Evolutionary conservation across 2,888 invertebrate genomes (phyloP).

Genomic region (Eupithecia subfuscata): DNA sequence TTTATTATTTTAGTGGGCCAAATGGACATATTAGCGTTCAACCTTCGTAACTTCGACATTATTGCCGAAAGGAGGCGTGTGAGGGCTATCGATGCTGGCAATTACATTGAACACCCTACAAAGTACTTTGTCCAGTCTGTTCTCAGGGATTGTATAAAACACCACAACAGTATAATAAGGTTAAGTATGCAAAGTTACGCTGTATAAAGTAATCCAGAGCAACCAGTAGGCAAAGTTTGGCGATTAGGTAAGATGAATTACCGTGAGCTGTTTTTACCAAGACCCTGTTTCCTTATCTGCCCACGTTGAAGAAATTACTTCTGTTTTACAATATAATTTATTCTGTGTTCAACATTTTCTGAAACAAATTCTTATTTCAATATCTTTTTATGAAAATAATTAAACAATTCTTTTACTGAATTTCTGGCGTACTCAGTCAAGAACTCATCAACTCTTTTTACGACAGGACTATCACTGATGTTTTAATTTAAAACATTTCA

Average conservation of each 20-base stretch:
- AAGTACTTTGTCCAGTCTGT: conserved; percentile 56
- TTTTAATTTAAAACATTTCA: conserved; percentile 52
- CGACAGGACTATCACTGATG: not conserved
- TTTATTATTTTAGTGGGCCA: conserved; percentile 73
- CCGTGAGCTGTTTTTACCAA: conserved; percentile 18
- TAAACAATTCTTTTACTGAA: not conserved
- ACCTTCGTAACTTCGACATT: conserved; percentile 70
- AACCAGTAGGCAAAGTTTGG: conserved; percentile 27
- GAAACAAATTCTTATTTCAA: not conserved
- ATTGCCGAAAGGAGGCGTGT: conserved; percentile 62
- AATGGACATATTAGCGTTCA: conserved; percentile 77
- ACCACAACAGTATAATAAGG: conserved; percentile 77
- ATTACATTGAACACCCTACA: conserved; percentile 46
- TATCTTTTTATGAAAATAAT: not conserved
- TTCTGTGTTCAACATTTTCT: not conserved
- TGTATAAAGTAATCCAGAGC: conserved; percentile 20
- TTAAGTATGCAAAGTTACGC: conserved; percentile 45
- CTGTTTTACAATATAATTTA: conserved; percentile 8
- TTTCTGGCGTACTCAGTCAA: not conserved
- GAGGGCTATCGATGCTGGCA: conserved; percentile 50
- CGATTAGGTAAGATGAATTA: conserved; percentile 29
- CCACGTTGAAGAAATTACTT: conserved; percentile 9
- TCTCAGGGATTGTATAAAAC: conserved; percentile 72
- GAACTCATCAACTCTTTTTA: not conserved
- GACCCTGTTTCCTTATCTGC: conserved; percentile 10